A percentile compares a stretch with the other conserved stretches of the same genome.
These are phyloP conservation scores for Trichonephila inaurata DNA, from an alignment of 1,140 invertebrate species.

Conservation along the genomic window DNA sequence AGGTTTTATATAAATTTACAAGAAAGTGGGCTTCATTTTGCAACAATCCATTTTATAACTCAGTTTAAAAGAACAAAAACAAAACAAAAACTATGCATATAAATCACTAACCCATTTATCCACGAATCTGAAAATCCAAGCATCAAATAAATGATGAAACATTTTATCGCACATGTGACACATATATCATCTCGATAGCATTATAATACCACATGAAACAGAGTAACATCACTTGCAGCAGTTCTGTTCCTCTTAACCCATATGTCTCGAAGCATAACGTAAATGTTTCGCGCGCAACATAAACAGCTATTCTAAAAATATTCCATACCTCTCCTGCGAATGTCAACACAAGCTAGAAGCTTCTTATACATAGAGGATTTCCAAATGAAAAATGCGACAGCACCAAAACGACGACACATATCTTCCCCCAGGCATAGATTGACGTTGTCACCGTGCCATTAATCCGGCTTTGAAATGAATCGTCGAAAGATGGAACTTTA, in stretches of 20 bases:
- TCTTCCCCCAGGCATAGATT: constrained; percentile 17
- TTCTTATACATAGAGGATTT: not conserved
- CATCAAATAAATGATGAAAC: too few relatives aligned
- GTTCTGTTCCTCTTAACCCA: not conserved
- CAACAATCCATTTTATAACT: too few relatives aligned
- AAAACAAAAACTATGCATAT: too few relatives aligned
- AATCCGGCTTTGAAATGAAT: constrained; percentile 6
- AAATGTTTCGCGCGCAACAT: not conserved
- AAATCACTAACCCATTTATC: too few relatives aligned
- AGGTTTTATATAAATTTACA: too few relatives aligned
- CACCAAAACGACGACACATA: not conserved
- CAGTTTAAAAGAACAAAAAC: too few relatives aligned
- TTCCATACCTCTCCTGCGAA: not conserved
- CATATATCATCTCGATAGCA: too few relatives aligned
- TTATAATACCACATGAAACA: not conserved
- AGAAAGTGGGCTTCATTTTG: too few relatives aligned
- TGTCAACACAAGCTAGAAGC: not conserved
- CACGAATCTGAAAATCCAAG: too few relatives aligned
- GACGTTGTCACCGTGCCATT: constrained; percentile 24
- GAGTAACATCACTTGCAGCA: not conserved
- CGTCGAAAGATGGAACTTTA: not conserved
- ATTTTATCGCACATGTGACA: too few relatives aligned
- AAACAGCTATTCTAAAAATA: constrained; percentile 10
- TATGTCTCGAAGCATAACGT: not conserved
- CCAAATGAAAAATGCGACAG: constrained; percentile 6